A percentile compares a stretch with the other conserved stretches of the same genome.
Conservation (phyloP, 2,888 invertebrate genomes). For the Agrotis puta region DNA sequence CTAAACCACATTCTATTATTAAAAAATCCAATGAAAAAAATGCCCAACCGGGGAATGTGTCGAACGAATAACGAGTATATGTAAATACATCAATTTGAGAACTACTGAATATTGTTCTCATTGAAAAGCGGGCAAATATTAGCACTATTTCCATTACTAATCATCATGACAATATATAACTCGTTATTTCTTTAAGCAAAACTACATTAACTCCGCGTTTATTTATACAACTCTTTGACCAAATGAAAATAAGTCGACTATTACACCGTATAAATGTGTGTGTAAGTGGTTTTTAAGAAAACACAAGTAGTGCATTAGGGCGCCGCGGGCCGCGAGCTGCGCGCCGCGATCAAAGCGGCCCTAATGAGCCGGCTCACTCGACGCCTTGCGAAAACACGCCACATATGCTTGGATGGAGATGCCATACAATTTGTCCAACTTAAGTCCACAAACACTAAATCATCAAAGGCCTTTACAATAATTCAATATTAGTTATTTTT, state of each 20-base stretch:
- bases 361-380: slow-evolving; percentile 67
- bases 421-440: slow-evolving; percentile 44
- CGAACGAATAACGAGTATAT: too few species aligned
- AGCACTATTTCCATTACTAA: too few species aligned
- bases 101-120: too few species aligned
- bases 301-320: slow-evolving; percentile 70
- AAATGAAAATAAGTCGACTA: slow-evolving; percentile 44
- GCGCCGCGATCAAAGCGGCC: slow-evolving; percentile 66
- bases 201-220: slow-evolving; percentile 13
- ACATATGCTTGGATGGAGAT: slow-evolving; percentile 21
- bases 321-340: slow-evolving; percentile 26
- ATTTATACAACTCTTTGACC: slow-evolving; percentile 19
- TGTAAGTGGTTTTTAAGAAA: slow-evolving; percentile 64
- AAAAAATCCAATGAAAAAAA: too few species aligned
- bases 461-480: slow-evolving; percentile 11
- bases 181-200: neutral
- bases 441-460: slow-evolving; percentile 17
- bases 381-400: slow-evolving; percentile 48
- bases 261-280: slow-evolving; percentile 32
- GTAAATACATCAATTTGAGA: too few species aligned
- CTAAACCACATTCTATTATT: too few species aligned
- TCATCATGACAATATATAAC: too few species aligned
- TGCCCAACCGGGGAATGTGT: too few species aligned
- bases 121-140: too few species aligned
- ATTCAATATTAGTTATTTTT: slow-evolving; percentile 33